Base-by-base conservation (phyloP, 1,140 invertebrate genomes). In the Panonychus citri region DNA sequence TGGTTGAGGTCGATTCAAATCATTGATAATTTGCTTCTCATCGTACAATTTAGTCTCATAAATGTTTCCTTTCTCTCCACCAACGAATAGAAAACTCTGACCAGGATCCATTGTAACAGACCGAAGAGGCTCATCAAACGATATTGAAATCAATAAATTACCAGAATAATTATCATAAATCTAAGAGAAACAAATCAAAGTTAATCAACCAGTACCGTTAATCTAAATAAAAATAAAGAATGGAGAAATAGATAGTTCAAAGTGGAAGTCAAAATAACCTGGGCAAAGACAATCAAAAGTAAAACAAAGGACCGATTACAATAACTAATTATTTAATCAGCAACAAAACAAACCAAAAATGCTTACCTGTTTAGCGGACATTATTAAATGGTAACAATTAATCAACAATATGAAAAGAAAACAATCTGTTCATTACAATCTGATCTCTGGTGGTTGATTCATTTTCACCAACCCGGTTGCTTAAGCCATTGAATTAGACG, bases 11-110 rank as follows among this genome's bases (percentile, higher is more conserved):
- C 19, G 15, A 24, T 24, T 46, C n/a, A 46, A 24, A 46, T 46
- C 43, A 19, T 46, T 46, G 13, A 46, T 10, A 10, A 46, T 46
- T 19, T 46, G 43, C n/a, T 77, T 74, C 60, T 27, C 15, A 50
- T 76, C 73, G 59, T 74, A 74, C 37, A 88, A 66, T 64, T 77
- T 73, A 54, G 79, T 77, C 61, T 78, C 71, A 57, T 76, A 73
- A 49, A 90, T 81, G 19, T 74, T 67, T 2, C 86, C 86, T 62
- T 74, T 75, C 12, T 67, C 71, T 3, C 75, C 74, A 8, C 86
- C 86, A 21, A 85, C 73, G 71, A 79, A 87, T 13, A 85, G 64
- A 58, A 74, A 71, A 30, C 75, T 77, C 69, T 88, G 84, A 48
- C 76, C 66, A 0, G 70, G 61, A 71, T 86, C 80, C 61, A 81